Evolutionary conservation across 2,888 invertebrate genomes (phyloP).

Genomic region (Rutpela maculata): DNA sequence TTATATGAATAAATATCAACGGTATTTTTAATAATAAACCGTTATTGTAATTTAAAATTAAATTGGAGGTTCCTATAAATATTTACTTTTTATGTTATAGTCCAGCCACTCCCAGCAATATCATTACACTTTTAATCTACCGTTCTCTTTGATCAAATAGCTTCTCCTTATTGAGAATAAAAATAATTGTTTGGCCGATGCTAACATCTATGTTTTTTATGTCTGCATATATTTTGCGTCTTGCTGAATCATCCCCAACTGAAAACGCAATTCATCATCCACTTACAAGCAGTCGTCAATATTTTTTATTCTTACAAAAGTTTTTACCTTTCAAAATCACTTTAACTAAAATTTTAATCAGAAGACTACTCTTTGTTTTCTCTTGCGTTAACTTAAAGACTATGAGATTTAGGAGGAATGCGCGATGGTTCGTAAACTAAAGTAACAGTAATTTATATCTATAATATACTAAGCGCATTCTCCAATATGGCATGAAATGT

Average conservation of each 20-base stretch:
- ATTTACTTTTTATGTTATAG: constrained; percentile 2
- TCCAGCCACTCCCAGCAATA: not conserved
- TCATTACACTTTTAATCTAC: constrained; percentile 16
- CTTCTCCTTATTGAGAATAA: not conserved
- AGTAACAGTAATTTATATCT: too few relatives aligned
- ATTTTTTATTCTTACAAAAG: not conserved
- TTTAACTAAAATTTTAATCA: too few relatives aligned
- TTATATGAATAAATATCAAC: constrained; percentile 1
- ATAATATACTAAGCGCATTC: too few relatives aligned
- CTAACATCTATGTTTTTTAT: not conserved
- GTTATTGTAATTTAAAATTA: constrained; percentile 23
- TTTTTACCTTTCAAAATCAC: too few relatives aligned
- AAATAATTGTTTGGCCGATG: not conserved
- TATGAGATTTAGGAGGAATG: too few relatives aligned
- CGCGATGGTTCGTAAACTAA: too few relatives aligned
- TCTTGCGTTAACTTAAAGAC: too few relatives aligned
- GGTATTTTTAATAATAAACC: constrained; percentile 8
- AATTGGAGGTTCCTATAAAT: constrained; percentile 6
- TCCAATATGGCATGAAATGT: too few relatives aligned
- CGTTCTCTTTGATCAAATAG: constrained; percentile 8
- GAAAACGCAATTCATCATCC: not conserved
- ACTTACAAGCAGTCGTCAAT: not conserved
- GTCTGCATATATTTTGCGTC: not conserved
- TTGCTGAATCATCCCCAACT: not conserved
- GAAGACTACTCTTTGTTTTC: too few relatives aligned